A percentile compares a stretch with the other conserved stretches of the same genome.
Conservation (phyloP, 2,888 invertebrate genomes). For the Synergus laeviventris region DNA sequence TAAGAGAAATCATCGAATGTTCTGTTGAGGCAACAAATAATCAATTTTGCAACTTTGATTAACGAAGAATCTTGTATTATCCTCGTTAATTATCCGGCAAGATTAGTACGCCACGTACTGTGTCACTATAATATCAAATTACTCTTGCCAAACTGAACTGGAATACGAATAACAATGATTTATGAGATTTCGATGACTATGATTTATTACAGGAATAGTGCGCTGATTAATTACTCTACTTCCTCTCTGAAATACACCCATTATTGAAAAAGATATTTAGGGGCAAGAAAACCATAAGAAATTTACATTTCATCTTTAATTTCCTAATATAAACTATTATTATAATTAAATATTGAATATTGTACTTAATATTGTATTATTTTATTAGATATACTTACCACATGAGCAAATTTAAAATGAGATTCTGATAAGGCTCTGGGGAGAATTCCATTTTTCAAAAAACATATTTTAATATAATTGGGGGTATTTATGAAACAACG, state of each 20-base stretch:
- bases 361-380: too few species aligned
- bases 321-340: too few species aligned
- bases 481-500: too few species aligned
- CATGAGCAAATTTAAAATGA: too few species aligned
- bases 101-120: slow-evolving; percentile 8
- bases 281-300: background rate
- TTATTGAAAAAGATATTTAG: background rate
- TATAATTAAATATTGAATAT: too few species aligned
- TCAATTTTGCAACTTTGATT: slow-evolving; percentile 33
- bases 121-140: slow-evolving; percentile 30
- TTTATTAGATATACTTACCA: too few species aligned
- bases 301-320: background rate
- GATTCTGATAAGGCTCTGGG: too few species aligned
- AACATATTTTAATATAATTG: too few species aligned
- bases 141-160: slow-evolving; percentile 29
- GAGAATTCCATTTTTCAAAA: too few species aligned
- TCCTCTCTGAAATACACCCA: background rate
- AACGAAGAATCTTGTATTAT: slow-evolving; percentile 3
- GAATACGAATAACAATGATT: slow-evolving; percentile 37
- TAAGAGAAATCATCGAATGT: background rate
- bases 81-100: slow-evolving; percentile 27
- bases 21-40: slow-evolving; percentile 5
- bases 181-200: slow-evolving; percentile 26
- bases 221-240: background rate
- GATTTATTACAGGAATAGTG: slow-evolving; percentile 3